These are phyloP conservation scores for Ooceraea biroi DNA, from an alignment of 1,140 invertebrate genomes.

Conservation along the genomic window DNA sequence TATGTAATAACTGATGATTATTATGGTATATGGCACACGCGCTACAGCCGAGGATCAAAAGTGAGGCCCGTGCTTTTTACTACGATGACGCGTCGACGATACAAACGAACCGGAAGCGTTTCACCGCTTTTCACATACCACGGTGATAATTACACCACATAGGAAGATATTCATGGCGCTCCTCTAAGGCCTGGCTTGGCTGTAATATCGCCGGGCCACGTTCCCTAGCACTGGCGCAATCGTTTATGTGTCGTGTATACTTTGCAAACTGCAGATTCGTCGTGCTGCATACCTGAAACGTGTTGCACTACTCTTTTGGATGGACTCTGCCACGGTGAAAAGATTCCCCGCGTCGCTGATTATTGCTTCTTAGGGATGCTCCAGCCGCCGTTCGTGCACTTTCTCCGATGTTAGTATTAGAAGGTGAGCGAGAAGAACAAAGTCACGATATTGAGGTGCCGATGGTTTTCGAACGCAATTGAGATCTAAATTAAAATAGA, in stretches of 20 bases:
- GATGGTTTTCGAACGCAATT: background rate
- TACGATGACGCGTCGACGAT: slow-evolving; percentile 22
- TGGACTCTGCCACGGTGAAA: background rate
- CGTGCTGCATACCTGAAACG: background rate
- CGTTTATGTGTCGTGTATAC: slow-evolving; percentile 2
- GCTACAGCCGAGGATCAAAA: slow-evolving; percentile 21
- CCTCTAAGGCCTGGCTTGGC: slow-evolving; percentile 74
- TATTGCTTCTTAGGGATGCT: slow-evolving; percentile 5
- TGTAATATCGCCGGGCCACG: slow-evolving; percentile 64
- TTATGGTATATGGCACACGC: background rate
- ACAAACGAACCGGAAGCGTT: slow-evolving; percentile 83
- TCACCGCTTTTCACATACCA: slow-evolving; percentile 84
- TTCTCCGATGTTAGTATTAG: slow-evolving; percentile 23
- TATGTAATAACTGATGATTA: background rate
- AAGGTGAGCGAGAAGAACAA: background rate
- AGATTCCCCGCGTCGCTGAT: slow-evolving; percentile 19
- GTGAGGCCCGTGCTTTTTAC: slow-evolving; percentile 24
- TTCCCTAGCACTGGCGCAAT: slow-evolving; percentile 68
- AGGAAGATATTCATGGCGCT: slow-evolving; percentile 77
- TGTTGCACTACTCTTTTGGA: slow-evolving; percentile 14
- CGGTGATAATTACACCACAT: slow-evolving; percentile 82
- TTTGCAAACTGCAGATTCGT: slow-evolving; percentile 27
- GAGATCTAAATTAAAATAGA: too few relatives aligned
- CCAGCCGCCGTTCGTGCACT: slow-evolving; percentile 4
- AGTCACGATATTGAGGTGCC: background rate